Conservation (phyloP, 2,797 vertebrate genomes). For the Leptatherina wallacei region DNA sequence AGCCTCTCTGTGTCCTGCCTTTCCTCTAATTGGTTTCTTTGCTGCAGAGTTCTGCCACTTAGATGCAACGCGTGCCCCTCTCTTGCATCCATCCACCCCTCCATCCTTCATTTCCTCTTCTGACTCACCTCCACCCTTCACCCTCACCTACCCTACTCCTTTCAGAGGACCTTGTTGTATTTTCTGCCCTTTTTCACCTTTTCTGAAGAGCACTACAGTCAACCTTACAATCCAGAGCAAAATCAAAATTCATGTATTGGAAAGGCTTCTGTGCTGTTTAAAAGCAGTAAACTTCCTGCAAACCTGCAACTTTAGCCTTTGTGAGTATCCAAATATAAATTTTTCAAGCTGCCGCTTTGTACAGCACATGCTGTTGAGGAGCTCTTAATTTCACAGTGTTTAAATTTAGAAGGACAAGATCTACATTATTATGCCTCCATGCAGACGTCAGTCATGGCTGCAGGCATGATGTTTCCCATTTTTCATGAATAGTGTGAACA, state of each 20-base stretch:
- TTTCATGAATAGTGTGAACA: neutral
- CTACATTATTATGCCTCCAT: neutral
- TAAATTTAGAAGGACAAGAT: conserved; percentile 1
- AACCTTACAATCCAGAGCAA: neutral
- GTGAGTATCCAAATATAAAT: neutral
- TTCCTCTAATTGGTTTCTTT: conserved; percentile 77
- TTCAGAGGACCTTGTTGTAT: conserved; percentile 50
- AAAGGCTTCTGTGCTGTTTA: conserved; percentile 2
- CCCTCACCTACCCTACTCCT: conserved; percentile 12
- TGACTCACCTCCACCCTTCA: conserved; percentile 37
- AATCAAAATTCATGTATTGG: neutral
- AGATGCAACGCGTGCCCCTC: conserved; percentile 58
- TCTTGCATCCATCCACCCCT: conserved; percentile 24
- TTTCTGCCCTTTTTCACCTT: conserved; percentile 32
- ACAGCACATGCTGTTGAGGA: neutral
- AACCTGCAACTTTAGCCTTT: conserved; percentile 3
- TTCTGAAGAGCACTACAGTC: conserved; percentile 16
- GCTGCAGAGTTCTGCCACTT: conserved; percentile 60
- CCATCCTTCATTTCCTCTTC: conserved; percentile 22
- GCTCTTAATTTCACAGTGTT: neutral
- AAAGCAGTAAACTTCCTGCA: neutral
- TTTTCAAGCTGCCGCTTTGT: neutral
- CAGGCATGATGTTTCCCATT: neutral
- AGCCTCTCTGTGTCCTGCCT: conserved; percentile 63
- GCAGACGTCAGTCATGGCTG: neutral